These are phyloP conservation scores for Eulacestoma nigropectus DNA, from an alignment of 2,113 vertebrate species.

Conservation along the genomic window DNA sequence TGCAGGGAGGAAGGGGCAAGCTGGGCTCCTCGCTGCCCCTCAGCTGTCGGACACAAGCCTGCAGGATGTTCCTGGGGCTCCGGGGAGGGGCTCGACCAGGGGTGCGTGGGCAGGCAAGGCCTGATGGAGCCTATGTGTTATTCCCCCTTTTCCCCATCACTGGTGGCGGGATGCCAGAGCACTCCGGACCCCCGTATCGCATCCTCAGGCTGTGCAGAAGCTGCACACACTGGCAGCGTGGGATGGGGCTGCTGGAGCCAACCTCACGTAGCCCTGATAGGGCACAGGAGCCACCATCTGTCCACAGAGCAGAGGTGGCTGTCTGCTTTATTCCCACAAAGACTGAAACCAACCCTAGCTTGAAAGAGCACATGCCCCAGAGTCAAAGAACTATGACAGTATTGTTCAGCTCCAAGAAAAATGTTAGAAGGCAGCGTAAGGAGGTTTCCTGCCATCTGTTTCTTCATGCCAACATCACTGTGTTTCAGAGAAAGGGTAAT, in stretches of 20 bases:
- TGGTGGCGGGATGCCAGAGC: accelerated
- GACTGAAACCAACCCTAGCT: accelerated
- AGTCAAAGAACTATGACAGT: background rate
- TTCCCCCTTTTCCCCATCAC: too few species aligned
- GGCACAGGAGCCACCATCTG: accelerated
- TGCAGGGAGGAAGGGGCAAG: too few species aligned
- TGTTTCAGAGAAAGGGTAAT: background rate
- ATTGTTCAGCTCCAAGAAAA: background rate
- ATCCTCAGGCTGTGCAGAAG: background rate
- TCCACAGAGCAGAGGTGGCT: accelerated
- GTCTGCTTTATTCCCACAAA: too few species aligned
- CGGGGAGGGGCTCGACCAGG: accelerated
- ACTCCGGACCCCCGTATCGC: accelerated
- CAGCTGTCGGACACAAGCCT: background rate
- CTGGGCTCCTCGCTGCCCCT: accelerated
- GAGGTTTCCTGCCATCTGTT: background rate
- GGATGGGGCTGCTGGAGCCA: background rate
- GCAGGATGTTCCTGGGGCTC: too few species aligned
- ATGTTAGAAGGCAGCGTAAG: accelerated
- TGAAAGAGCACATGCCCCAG: accelerated
- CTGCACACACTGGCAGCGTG: accelerated
- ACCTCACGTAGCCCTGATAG: accelerated
- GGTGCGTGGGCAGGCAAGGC: too few species aligned
- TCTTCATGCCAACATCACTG: background rate
- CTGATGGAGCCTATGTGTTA: too few species aligned